Percentiles rank a stretch among this genome's conserved stretches.
These are phyloP conservation scores for Florisuga fusca DNA, from an alignment of 2,797 vertebrate species.

Conservation along the genomic window DNA sequence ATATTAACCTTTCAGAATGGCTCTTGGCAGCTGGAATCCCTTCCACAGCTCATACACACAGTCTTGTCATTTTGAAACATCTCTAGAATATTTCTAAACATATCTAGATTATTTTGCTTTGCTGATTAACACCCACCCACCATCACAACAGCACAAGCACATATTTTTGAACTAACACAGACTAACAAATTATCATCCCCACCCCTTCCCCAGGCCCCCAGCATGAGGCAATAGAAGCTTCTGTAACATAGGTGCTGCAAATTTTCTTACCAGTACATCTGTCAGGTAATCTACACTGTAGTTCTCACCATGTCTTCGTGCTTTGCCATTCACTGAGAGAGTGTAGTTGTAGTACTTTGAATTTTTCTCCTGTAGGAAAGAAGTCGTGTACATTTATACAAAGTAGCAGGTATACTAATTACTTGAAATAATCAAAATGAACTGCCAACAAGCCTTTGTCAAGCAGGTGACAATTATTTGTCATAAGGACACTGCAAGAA, in stretches of 20 bases:
- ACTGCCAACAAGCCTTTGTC: not conserved
- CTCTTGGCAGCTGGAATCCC: not conserved
- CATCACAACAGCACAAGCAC: rapidly evolving
- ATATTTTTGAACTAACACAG: not conserved
- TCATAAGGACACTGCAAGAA: not conserved
- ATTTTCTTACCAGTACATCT: constrained; percentile 90
- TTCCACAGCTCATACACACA: not conserved
- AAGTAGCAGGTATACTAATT: rapidly evolving
- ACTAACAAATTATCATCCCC: not conserved
- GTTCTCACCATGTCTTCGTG: constrained; percentile 88
- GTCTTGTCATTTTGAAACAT: not conserved
- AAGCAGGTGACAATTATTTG: not conserved
- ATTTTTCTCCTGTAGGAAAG: constrained; percentile 89
- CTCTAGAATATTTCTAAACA: not conserved
- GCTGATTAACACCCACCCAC: not conserved
- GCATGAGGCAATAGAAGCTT: not conserved
- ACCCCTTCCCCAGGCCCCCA: not conserved
- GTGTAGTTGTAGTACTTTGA: constrained; percentile 99
- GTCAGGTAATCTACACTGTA: constrained; percentile 96
- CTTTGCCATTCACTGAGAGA: constrained; percentile 92
- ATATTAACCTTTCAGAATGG: not conserved
- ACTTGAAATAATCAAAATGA: not conserved
- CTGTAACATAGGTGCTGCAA: not conserved
- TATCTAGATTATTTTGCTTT: not conserved
- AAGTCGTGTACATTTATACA: not conserved